These are phyloP conservation scores for Hormaphis cornu DNA, from an alignment of 1,140 invertebrate species.

Conservation along the genomic window DNA sequence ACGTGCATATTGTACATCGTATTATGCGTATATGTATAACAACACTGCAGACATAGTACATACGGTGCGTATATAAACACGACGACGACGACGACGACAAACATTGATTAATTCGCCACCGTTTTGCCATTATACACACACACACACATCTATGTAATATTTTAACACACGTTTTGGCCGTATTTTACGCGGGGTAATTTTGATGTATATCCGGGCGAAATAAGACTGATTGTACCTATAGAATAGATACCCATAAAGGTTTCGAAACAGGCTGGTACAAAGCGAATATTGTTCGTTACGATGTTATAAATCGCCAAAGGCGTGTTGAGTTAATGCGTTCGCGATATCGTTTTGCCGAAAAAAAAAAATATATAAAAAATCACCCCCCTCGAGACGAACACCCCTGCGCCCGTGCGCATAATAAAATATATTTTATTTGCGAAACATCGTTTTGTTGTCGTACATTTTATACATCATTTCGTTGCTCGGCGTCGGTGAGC, in stretches of 20 bases:
- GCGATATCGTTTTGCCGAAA: neutral
- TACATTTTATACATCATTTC: too few species aligned
- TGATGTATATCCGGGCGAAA: neutral
- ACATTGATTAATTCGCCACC: constrained; percentile 8
- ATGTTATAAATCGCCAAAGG: constrained; percentile 14
- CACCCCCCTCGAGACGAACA: neutral
- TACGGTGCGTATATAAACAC: neutral
- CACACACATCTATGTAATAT: neutral
- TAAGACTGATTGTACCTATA: neutral
- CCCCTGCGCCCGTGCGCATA: neutral
- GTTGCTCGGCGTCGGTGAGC: too few species aligned
- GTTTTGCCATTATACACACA: neutral
- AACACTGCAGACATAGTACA: neutral
- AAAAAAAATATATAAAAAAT: neutral
- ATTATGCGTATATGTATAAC: too few species aligned
- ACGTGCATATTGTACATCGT: too few species aligned
- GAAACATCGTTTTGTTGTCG: too few species aligned
- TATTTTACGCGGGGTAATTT: constrained; percentile 7
- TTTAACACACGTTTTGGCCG: neutral
- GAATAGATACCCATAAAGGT: too few species aligned
- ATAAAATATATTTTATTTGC: too few species aligned
- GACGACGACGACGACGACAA: neutral
- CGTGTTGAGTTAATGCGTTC: constrained; percentile 9
- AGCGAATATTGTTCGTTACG: too few species aligned
- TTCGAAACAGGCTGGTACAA: neutral